Evolutionary conservation across 2,888 invertebrate species (phyloP), one percentile per base, ranked within the genome.

Genomic region (Spisula solida): DNA sequence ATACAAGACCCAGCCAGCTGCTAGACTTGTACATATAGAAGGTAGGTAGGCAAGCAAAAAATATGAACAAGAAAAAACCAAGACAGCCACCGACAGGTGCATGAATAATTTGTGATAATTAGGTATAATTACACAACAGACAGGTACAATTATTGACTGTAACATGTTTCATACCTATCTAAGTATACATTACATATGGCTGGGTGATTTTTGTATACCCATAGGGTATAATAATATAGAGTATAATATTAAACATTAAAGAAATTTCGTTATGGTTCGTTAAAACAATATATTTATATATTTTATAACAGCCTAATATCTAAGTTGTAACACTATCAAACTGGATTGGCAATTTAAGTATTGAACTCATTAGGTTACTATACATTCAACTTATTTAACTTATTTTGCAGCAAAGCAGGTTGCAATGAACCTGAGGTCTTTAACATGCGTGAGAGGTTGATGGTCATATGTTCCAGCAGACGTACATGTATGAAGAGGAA

Each of bases 1-100:
- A 56, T 34, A 56, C 81, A 82, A 82, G 56, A 60, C 18, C 16
- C 10, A 60, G 25, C 41, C 82, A 82, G 66, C 66, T 56, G 56
- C 34, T 41, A 34, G 75, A 31, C 75, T 31, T 14, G 25, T 29
- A 31, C 12, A 75, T 34, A 75, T 31, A 14, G 75, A 75, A 25
- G 29, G 16, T 16, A n/a, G n/a, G 29, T 70, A 75, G 31, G 34
- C 14, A 0, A 70, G 70, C 4, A 16, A 34, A 31, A 75, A 75
- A 31, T 8, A 5, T 8, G 34, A 75, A 29, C 70, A 29, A n/a
- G n/a, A n/a, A 31, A 75, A 34, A 0, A 31, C 12, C 12, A 31
- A 29, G 31, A 29, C 16, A 34, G 75, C 75, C 25, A 6, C 31
- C 5, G 31, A 75, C 75, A 75, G 75, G 75, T 75, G 75, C 31